Conservation (phyloP, 2,113 vertebrate species). For the Amblyornis subalaris region DNA sequence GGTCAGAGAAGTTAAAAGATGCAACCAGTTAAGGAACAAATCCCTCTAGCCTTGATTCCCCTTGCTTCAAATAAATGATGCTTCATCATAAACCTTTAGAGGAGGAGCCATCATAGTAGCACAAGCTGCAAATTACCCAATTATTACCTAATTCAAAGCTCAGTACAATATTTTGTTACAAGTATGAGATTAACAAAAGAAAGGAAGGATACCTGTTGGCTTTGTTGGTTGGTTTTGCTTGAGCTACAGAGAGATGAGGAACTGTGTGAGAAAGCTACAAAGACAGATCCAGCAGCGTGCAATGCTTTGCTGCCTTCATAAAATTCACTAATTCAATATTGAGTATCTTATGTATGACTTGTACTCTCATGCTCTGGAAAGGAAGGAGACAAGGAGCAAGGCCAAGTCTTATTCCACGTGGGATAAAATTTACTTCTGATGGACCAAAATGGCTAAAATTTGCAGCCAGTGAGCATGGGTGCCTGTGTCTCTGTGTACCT, state of each 20-base stretch:
- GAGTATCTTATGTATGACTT: fast-evolving
- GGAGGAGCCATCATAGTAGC: not conserved
- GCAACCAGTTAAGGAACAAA: not conserved
- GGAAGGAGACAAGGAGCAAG: not conserved
- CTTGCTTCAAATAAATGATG: not conserved
- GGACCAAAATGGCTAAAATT: not conserved
- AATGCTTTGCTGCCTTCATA: not conserved
- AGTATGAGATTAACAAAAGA: not conserved
- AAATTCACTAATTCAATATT: not conserved
- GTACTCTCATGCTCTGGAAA: not conserved
- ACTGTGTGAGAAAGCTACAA: not conserved
- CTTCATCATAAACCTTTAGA: not conserved
- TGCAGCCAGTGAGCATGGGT: not conserved
- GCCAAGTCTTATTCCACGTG: fast-evolving
- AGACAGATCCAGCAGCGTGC: not conserved
- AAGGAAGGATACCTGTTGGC: not conserved
- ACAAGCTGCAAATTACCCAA: not conserved
- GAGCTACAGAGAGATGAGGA: not conserved
- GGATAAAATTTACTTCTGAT: not conserved
- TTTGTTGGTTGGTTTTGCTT: not conserved
- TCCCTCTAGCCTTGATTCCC: not conserved
- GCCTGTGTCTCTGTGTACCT: not conserved
- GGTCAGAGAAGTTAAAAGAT: not conserved
- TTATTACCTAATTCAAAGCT: not conserved
- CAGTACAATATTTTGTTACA: not conserved